Conservation (phyloP, 2,888 invertebrate species). For the Euplexia lucipara region DNA sequence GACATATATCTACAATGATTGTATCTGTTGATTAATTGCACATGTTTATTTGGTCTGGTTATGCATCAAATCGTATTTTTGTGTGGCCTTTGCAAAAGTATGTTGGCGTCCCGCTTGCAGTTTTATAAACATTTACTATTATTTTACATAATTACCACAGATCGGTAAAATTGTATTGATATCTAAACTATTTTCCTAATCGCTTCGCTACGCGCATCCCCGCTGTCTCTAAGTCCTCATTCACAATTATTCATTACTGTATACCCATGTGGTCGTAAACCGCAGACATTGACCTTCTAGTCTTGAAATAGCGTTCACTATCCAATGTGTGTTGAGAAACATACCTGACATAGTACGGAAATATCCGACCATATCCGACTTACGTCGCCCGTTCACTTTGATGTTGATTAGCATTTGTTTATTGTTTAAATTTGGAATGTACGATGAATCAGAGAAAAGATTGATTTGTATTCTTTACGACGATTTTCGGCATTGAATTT, state of each 20-base stretch:
- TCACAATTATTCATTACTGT: slow-evolving; percentile 45
- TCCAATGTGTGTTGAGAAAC: slow-evolving; percentile 67
- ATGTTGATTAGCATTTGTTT: slow-evolving; percentile 15
- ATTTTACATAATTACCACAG: too few relatives aligned
- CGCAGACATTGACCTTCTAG: slow-evolving; percentile 86
- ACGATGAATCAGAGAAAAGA: background rate
- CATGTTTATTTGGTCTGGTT: too few relatives aligned
- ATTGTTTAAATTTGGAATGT: slow-evolving; percentile 12
- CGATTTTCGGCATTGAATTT: background rate
- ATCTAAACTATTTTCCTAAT: background rate
- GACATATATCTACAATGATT: too few relatives aligned
- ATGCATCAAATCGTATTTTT: too few relatives aligned
- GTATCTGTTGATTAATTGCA: too few relatives aligned
- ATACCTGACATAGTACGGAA: slow-evolving; percentile 31
- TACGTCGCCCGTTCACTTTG: slow-evolving; percentile 47
- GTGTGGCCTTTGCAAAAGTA: too few relatives aligned
- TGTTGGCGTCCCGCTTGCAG: too few relatives aligned
- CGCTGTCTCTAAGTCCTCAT: slow-evolving; percentile 38
- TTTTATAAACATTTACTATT: too few relatives aligned
- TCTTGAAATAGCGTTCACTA: slow-evolving; percentile 78
- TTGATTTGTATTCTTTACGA: background rate
- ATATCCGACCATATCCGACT: slow-evolving; percentile 46
- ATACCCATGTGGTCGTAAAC: slow-evolving; percentile 68
- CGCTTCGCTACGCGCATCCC: background rate
- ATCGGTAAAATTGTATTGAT: too few relatives aligned